Conservation (phyloP, 2,113 vertebrate species). For the Prionailurus bengalensis region DNA sequence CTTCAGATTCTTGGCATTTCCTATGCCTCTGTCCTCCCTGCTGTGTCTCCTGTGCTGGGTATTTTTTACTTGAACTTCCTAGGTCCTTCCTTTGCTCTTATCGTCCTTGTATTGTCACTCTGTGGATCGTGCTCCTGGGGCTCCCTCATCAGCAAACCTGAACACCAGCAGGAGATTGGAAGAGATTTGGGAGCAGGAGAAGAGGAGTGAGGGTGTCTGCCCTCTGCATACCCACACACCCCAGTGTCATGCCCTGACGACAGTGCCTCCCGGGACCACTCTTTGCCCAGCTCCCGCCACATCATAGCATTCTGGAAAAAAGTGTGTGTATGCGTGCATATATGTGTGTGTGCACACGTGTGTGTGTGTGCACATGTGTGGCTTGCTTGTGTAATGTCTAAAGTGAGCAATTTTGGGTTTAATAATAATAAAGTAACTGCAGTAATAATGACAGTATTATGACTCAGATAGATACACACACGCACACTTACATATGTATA, state of each 20-base stretch:
- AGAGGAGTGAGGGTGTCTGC: background rate
- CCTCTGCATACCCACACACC: background rate
- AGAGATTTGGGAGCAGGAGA: background rate
- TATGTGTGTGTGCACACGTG: background rate
- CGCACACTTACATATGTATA: accelerated
- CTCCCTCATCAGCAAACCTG: background rate
- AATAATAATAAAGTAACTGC: background rate
- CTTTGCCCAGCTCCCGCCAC: background rate
- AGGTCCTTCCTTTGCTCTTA: background rate
- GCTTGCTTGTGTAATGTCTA: background rate
- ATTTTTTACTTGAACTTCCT: background rate
- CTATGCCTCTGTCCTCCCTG: background rate
- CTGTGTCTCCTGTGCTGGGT: background rate
- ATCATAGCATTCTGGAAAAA: background rate
- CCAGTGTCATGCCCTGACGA: background rate
- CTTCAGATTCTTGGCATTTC: background rate
- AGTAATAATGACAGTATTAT: background rate
- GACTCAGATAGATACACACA: background rate
- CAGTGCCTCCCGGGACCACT: background rate
- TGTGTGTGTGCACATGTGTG: background rate
- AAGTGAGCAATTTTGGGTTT: background rate
- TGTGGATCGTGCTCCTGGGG: background rate
- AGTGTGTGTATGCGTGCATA: background rate
- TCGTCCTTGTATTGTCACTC: background rate
- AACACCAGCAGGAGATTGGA: background rate